Base-by-base conservation (phyloP, 2,797 vertebrate genomes). In the Spatula clypeata region DNA sequence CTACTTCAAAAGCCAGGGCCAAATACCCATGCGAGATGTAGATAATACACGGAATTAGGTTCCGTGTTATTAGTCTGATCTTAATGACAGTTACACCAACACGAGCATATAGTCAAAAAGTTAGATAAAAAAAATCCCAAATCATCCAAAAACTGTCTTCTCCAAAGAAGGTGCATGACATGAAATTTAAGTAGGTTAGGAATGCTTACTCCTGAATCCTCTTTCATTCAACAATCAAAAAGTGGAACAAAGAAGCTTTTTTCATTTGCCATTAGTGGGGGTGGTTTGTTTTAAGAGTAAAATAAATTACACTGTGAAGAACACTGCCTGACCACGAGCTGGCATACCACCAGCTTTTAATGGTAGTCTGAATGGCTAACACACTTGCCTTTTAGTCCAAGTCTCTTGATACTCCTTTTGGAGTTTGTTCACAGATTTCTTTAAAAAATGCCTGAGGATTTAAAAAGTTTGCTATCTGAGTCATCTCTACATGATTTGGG, bases 291-390 rank as follows among this genome's bases (percentile, higher is more conserved):
- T 94, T 77, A 93, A 42, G 27, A 83, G 49, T 51, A 74, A 97
- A 96, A 95, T 90, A 91, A 96, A 96, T 97, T 80, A 93, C 29
- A 32, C 67, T 72, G 87, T 17, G 36, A 96, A 94, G 70, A 93
- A 86, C 82, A 66, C 54, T 62, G 94, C 62, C 86, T 75, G 92
- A 85, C 71, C 86, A 77, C 0, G 9, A 85, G 81, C 61, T 97
- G 96, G 96, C 93, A 77, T 4, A 26, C 7, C 57, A 88, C 91
- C 96, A 97, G 93, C 69, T 87, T 80, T 74, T 93, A 95, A 96
- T 89, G 91, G 90, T 29, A 82, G 40, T 61, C 80, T 89, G 93
- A 95, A 95, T 69, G 71, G 92, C 74, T 95, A 90, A 71, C 80
- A 82, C 92, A 23, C 92, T 89, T 62, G 8, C 60, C 79, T 90